Evolutionary conservation across 2,113 vertebrate genomes (phyloP).

Genomic region (Bubo bubo): DNA sequence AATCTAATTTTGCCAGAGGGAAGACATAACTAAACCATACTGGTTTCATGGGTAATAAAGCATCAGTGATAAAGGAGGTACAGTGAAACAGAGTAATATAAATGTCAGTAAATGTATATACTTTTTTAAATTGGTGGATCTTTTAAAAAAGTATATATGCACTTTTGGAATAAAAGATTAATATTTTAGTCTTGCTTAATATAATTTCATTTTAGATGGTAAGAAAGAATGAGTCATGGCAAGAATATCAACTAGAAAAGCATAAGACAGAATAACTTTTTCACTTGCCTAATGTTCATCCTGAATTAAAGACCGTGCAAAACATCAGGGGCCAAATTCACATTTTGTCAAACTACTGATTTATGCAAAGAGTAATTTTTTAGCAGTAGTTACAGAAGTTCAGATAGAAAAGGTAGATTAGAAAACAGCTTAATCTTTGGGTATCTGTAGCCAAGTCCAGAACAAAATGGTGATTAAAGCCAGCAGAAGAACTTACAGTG

Average conservation of each 20-base stretch:
- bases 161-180: not conserved
- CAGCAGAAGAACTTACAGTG: not conserved
- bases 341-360: not conserved
- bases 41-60: not conserved
- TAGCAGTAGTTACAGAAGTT: not conserved
- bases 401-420: not conserved
- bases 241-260: not conserved
- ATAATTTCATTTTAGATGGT: not conserved
- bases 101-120: not conserved
- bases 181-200: not conserved
- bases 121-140: not conserved
- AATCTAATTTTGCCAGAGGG: not conserved
- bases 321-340: not conserved
- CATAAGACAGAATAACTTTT: not conserved
- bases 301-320: not conserved
- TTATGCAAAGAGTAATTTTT: not conserved
- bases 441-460: not conserved
- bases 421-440: not conserved
- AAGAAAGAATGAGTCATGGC: not conserved
- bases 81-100: not conserved
- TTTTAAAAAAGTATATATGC: not conserved
- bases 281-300: not conserved
- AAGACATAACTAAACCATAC: not conserved
- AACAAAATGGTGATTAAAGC: not conserved
- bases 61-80: not conserved